Evolutionary conservation across 2,113 vertebrate genomes (phyloP).

Genomic region (Odocoileus hemionus): DNA sequence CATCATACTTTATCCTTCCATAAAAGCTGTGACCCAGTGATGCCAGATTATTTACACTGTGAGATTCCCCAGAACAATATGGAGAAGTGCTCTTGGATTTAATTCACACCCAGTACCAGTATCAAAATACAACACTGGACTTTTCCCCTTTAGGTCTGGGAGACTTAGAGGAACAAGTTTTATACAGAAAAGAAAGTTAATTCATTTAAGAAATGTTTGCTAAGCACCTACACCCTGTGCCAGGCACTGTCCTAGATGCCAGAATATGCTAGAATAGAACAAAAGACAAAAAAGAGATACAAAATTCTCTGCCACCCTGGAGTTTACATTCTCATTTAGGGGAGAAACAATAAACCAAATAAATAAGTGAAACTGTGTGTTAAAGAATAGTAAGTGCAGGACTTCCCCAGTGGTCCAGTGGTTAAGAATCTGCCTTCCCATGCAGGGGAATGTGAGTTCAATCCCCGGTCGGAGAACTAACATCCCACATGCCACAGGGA

Average conservation of each 20-base stretch:
- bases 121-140: neutral
- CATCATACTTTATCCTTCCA: neutral
- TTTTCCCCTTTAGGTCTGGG: constrained; percentile 12
- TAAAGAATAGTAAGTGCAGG: neutral
- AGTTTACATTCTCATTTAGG: neutral
- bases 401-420: neutral
- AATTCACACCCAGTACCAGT: neutral
- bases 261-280: neutral
- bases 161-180: neutral
- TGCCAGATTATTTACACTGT: neutral
- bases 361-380: neutral
- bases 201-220: neutral
- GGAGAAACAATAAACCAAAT: neutral
- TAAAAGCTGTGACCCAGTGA: neutral
- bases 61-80: neutral
- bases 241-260: neutral
- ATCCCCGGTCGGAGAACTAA: neutral
- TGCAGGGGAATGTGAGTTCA: neutral
- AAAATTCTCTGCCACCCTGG: neutral
- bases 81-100: neutral
- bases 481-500: neutral
- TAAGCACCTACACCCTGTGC: neutral
- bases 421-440: neutral
- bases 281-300: neutral
- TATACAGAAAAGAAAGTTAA: neutral